A percentile compares a stretch with the other conserved stretches of the same genome.
These are phyloP conservation scores for Glossosoma conforme DNA, from an alignment of 1,140 invertebrate genomes.

Conservation along the genomic window DNA sequence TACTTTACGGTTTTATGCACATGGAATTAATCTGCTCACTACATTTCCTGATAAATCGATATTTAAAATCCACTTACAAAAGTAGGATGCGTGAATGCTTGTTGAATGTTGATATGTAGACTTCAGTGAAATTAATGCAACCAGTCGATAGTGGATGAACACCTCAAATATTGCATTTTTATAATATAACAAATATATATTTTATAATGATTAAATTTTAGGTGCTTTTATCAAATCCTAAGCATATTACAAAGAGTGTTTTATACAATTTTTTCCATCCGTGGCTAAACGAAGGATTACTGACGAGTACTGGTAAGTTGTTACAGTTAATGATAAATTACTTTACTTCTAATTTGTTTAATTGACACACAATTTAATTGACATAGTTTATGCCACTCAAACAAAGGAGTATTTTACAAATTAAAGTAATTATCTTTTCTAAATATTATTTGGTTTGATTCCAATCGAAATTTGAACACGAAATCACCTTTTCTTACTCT, in stretches of 20 bases:
- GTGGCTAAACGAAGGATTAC: slow-evolving; percentile 19
- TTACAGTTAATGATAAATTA: not conserved
- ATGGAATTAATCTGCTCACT: no score
- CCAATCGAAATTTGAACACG: no score
- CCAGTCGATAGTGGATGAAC: not conserved
- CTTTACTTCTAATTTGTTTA: slow-evolving; percentile 1
- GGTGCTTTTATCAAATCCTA: slow-evolving; percentile 27
- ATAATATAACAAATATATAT: not conserved
- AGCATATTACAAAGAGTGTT: slow-evolving; percentile 10
- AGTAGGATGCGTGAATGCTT: no score
- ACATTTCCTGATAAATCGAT: no score
- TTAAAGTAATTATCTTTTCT: slow-evolving; percentile 10
- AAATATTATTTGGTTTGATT: slow-evolving; percentile 13
- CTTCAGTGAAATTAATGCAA: not conserved
- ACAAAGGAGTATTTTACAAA: not conserved
- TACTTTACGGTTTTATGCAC: no score
- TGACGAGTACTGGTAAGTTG: slow-evolving; percentile 18
- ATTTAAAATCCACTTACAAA: no score
- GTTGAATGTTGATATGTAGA: no score
- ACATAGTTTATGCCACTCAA: no score
- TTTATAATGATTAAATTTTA: slow-evolving; percentile 2
- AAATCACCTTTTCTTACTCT: no score
- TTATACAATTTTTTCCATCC: slow-evolving; percentile 16
- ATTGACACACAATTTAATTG: not conserved
- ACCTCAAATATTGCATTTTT: not conserved